Evolutionary conservation across 2,797 vertebrate genomes (phyloP).

Genomic region (Gymnoscopelus microlampas): DNA sequence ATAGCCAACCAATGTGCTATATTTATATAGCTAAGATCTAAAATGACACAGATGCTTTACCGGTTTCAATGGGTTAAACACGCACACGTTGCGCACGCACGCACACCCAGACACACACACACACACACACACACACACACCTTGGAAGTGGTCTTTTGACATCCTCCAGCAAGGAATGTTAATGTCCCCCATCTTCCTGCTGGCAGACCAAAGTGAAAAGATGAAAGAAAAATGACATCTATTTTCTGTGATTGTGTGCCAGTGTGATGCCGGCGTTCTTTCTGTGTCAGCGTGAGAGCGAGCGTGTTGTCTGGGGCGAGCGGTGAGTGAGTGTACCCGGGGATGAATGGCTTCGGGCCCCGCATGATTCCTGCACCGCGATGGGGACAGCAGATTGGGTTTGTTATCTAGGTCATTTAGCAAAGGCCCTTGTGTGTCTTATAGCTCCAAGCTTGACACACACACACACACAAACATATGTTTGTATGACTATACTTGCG

Average conservation of each 20-base stretch:
- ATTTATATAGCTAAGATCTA: too few relatives aligned
- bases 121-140: too few relatives aligned
- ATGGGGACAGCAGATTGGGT: constrained; percentile 44
- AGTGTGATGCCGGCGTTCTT: constrained; percentile 22
- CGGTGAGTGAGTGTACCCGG: constrained; percentile 14
- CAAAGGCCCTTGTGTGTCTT: constrained; percentile 35
- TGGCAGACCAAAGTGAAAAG: background rate
- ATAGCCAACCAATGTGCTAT: too few relatives aligned
- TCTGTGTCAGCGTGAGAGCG: constrained; percentile 34
- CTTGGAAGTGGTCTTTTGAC: background rate
- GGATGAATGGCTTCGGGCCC: constrained; percentile 13
- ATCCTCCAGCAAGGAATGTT: constrained; percentile 16
- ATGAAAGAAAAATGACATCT: constrained; percentile 9
- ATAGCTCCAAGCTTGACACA: constrained; percentile 4
- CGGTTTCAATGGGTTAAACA: too few relatives aligned
- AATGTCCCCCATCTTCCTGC: background rate
- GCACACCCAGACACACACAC: too few relatives aligned
- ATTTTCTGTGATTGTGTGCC: constrained; percentile 9
- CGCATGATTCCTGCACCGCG: constrained; percentile 23
- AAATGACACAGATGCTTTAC: too few relatives aligned
- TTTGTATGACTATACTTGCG: too few relatives aligned
- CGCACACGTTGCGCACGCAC: too few relatives aligned
- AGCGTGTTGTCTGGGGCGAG: constrained; percentile 29
- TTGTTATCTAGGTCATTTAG: constrained; percentile 63
- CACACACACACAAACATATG: constrained; percentile 3